These are phyloP conservation scores for Lithophane ornitopus DNA, from an alignment of 2,888 invertebrate genomes.

Conservation along the genomic window DNA sequence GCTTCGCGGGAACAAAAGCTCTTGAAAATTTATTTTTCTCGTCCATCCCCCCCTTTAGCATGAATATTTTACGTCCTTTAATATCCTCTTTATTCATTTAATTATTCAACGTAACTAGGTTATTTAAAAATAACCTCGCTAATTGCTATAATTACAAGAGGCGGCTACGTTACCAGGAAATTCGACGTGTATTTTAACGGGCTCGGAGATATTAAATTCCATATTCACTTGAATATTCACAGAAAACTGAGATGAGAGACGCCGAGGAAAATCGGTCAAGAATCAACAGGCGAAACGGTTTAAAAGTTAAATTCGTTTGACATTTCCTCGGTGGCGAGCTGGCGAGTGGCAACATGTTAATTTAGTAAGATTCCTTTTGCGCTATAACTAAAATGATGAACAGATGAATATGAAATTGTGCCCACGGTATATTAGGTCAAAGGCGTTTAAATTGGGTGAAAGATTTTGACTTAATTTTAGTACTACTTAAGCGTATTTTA, in stretches of 20 bases:
- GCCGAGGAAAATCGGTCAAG: constrained; percentile 60
- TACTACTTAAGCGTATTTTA: not conserved
- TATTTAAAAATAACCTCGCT: constrained; percentile 39
- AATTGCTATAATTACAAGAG: constrained; percentile 45
- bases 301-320: constrained; percentile 62
- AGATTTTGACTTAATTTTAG: constrained; percentile 28
- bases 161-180: constrained; percentile 26
- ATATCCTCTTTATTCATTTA: constrained; percentile 50
- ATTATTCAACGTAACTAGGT: constrained; percentile 50
- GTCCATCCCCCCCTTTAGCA: constrained; percentile 26
- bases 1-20: constrained; percentile 48
- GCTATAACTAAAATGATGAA: constrained; percentile 35
- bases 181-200: constrained; percentile 23
- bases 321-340: constrained; percentile 49
- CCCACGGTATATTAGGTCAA: constrained; percentile 30
- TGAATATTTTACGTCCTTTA: constrained; percentile 52
- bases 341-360: constrained; percentile 40
- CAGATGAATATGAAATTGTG: constrained; percentile 45
- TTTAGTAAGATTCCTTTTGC: constrained; percentile 45
- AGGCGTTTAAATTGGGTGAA: constrained; percentile 18
- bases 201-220: constrained; percentile 44
- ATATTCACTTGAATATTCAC: constrained; percentile 56
- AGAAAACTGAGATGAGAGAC: constrained; percentile 44
- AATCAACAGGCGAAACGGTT: constrained; percentile 61
- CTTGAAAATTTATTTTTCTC: constrained; percentile 54